A percentile compares a stretch with the other conserved stretches of the same genome.
Conservation (phyloP, 2,888 invertebrate species). For the Microplitis deprimator region DNA sequence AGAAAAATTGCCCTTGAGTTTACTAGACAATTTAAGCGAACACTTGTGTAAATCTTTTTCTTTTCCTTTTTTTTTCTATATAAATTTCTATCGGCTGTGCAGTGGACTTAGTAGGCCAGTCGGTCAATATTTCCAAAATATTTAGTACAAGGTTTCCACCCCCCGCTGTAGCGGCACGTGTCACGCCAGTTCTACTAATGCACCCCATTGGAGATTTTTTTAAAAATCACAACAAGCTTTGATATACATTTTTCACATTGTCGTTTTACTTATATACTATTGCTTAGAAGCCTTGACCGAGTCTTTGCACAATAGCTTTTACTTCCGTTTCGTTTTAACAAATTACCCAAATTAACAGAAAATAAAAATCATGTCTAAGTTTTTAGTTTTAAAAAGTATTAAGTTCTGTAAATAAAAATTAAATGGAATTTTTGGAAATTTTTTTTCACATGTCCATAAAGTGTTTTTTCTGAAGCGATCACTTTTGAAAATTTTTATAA, state of each 20-base stretch:
- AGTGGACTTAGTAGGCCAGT: slow-evolving; percentile 31
- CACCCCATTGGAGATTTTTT: slow-evolving; percentile 28
- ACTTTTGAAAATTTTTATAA: background rate
- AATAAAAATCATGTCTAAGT: slow-evolving; percentile 38
- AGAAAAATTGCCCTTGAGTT: background rate
- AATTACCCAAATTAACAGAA: slow-evolving; percentile 17
- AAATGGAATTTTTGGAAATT: slow-evolving; percentile 6
- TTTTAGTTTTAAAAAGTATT: too few species aligned
- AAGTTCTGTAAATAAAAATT: too few species aligned
- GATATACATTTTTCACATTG: slow-evolving; percentile 7
- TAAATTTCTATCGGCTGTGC: background rate
- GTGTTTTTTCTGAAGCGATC: background rate
- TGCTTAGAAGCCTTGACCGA: background rate
- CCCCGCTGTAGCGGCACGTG: slow-evolving; percentile 37
- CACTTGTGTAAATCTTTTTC: background rate
- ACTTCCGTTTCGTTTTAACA: slow-evolving; percentile 2
- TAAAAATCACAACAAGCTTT: slow-evolving; percentile 21
- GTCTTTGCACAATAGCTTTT: background rate
- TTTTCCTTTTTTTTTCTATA: slow-evolving; percentile 7
- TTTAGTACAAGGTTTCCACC: slow-evolving; percentile 54
- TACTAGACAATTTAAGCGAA: background rate
- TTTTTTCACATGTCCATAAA: slow-evolving; percentile 14
- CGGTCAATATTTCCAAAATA: slow-evolving; percentile 66
- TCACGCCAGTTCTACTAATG: slow-evolving; percentile 16
- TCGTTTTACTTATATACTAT: background rate